Base-by-base conservation (phyloP, 2,113 vertebrate species). In the Cyanoliseus patagonus region DNA sequence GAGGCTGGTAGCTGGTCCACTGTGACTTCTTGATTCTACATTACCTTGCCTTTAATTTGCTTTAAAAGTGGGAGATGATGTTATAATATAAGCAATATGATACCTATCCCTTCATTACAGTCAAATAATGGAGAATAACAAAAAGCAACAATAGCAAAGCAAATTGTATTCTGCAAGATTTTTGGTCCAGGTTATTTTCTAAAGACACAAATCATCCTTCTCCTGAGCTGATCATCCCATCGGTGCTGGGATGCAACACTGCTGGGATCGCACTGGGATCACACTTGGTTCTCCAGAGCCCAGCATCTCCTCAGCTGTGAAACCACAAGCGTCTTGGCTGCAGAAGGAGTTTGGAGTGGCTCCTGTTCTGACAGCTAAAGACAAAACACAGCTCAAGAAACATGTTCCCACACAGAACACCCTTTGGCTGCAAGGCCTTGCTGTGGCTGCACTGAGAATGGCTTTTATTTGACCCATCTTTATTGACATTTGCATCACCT, bases 291-390 rank as follows among this genome's bases (percentile, higher is more conserved):
- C 63, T 76, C 47, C 2, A 5, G 75, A 64, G 35, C 79, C 39
- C 10, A 1, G 31, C 55, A 25, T 49, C 88, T 91, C 70, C 69
- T 76, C 62, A 10, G 4, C 91, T 75, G 86, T 68, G 57, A 92
- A 53, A 31, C 16, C 67, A 3, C 0, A 1, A 30, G 67, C 4
- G 0, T 25, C 72, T 49, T 4, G 41, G 37, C 83, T 6, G 70
- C 35, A 51, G 75, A 52, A 67, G 41, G 2, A 59, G 15, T 5
- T 83, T 10, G 0, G 72, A 25, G 12, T 15, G 24, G 68, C 73
- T 93, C 84, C 77, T 3, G 10, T 69, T 93, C 61, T 70, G 74
- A 85, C 70, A 87, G 85, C 85, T 67, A 0, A 72, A 85, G 83
- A 68, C 86, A 85, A 79, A 94, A 84, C 78, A 59, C 66, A 41